Percentiles rank a stretch among this genome's conserved stretches.
Conservation (phyloP, 1,140 invertebrate genomes). For the Drosophila nannoptera region DNA sequence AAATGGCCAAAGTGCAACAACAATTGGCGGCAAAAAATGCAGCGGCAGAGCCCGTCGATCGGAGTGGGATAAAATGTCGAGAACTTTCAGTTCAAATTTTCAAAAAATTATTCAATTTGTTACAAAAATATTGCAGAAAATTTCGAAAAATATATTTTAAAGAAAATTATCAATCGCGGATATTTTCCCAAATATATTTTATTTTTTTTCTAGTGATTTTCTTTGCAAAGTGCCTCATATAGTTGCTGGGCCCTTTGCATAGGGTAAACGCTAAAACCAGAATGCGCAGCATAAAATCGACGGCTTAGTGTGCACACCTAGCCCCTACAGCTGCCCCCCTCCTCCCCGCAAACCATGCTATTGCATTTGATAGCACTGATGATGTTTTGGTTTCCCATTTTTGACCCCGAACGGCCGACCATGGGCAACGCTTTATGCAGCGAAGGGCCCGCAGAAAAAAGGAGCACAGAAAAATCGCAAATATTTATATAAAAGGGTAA, state of each 20-base stretch:
- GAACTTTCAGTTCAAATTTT: neutral
- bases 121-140: no score
- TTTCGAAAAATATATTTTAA: no score
- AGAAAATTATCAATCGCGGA: no score
- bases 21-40: slow-evolving; percentile 30
- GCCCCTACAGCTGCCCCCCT: neutral
- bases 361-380: slow-evolving; percentile 41
- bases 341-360: neutral
- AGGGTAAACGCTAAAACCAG: neutral
- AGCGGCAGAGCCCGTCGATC: slow-evolving; percentile 4
- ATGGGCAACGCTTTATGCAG: slow-evolving; percentile 15
- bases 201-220: no score
- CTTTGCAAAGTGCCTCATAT: neutral
- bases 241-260: neutral
- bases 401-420: slow-evolving; percentile 11
- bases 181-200: no score
- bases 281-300: slow-evolving; percentile 28
- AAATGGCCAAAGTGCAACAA: slow-evolving; percentile 26
- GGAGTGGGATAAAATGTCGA: no score
- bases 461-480: slow-evolving; percentile 8
- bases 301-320: slow-evolving; percentile 17
- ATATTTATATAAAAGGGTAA: slow-evolving; percentile 23
- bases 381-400: slow-evolving; percentile 48
- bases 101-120: neutral
- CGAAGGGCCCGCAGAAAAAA: slow-evolving; percentile 1